These are phyloP conservation scores for Altica lythri DNA, from an alignment of 2,888 invertebrate species.

Conservation along the genomic window DNA sequence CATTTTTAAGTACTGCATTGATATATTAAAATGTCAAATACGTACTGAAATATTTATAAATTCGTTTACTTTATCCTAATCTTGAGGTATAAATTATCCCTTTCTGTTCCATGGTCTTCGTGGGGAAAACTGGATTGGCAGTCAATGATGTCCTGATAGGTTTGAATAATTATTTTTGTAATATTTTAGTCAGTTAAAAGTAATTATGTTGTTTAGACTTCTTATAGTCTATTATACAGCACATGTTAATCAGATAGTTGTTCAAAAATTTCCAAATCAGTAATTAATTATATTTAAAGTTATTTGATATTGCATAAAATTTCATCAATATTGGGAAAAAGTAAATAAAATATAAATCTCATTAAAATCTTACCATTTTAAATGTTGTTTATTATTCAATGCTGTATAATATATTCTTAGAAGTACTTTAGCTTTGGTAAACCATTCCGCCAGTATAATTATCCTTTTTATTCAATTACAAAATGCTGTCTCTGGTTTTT, in stretches of 20 bases:
- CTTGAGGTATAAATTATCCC: conserved; percentile 21
- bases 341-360: too few relatives aligned
- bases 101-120: conserved; percentile 54
- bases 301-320: too few relatives aligned
- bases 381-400: background rate
- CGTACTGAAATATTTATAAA: conserved; percentile 11
- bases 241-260: background rate
- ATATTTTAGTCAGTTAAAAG: conserved; percentile 26
- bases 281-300: too few relatives aligned
- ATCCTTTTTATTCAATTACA: too few relatives aligned
- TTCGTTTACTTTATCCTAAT: conserved; percentile 6
- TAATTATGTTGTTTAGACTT: conserved; percentile 11
- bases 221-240: conserved; percentile 26
- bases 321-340: too few relatives aligned
- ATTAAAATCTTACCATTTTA: too few relatives aligned
- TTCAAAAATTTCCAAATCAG: too few relatives aligned
- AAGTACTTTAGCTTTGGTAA: background rate
- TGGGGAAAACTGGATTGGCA: conserved; percentile 48
- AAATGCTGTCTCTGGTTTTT: too few relatives aligned
- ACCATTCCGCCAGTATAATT: background rate
- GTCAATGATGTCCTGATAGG: conserved; percentile 60
- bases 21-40: background rate
- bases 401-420: conserved; percentile 7
- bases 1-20: conserved; percentile 7
- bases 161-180: conserved; percentile 51